A percentile compares a stretch with the other conserved stretches of the same genome.
Evolutionary conservation across 2,888 invertebrate species (phyloP).

Genomic region (Volucella zonaria): DNA sequence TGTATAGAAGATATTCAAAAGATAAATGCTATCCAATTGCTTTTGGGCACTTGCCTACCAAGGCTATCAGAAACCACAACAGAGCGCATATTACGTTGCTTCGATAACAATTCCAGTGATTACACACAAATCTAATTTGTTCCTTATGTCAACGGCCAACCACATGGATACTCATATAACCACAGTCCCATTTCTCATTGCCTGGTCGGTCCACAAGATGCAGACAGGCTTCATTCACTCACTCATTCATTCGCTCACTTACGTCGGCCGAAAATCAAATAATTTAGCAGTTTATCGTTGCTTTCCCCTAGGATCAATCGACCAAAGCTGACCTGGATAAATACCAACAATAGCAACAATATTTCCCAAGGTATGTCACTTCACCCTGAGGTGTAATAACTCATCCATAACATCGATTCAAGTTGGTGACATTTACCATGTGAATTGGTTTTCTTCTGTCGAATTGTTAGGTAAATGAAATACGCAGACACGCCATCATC

Average conservation of each 20-base stretch:
- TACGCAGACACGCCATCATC: too few species aligned
- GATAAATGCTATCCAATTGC: not conserved
- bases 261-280: constrained; percentile 36
- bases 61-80: not conserved
- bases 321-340: not conserved
- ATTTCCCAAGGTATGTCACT: constrained; percentile 45
- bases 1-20: too few species aligned
- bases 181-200: constrained; percentile 65
- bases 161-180: constrained; percentile 59
- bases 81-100: constrained; percentile 26
- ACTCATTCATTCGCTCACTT: too few species aligned
- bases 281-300: constrained; percentile 40
- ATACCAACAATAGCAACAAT: constrained; percentile 5
- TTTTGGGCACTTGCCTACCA: not conserved
- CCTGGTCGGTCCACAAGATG: constrained; percentile 17
- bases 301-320: constrained; percentile 14
- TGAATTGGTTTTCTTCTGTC: constrained; percentile 38
- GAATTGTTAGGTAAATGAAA: constrained; percentile 1
- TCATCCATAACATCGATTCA: constrained; percentile 48
- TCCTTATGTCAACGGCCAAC: constrained; percentile 62
- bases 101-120: constrained; percentile 50
- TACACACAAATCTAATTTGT: constrained; percentile 66
- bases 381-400: constrained; percentile 57
- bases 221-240: not conserved
- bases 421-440: constrained; percentile 28